Conservation (phyloP, 37 sponge, comb jelly and placozoan species). For the Mnemiopsis leidyi region DNA sequence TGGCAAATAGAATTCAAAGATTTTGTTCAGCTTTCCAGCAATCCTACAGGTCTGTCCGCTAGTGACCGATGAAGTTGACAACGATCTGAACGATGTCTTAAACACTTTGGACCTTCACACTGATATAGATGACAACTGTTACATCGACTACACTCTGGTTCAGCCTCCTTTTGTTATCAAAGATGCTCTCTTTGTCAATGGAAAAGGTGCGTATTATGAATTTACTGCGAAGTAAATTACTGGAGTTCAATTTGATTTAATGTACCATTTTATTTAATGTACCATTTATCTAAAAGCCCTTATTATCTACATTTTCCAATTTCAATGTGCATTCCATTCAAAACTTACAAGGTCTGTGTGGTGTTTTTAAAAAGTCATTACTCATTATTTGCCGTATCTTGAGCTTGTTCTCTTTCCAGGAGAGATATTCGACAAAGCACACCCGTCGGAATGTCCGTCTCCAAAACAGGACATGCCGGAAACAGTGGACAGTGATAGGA, state of each 20-base stretch:
- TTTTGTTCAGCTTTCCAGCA: too few species aligned
- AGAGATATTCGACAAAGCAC: neutral
- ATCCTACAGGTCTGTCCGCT: constrained; percentile 61
- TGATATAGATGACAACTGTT: constrained; percentile 27
- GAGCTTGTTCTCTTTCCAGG: too few species aligned
- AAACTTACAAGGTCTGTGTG: too few species aligned
- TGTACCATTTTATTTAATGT: too few species aligned
- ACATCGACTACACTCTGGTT: constrained; percentile 24
- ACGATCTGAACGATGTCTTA: neutral
- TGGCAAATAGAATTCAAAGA: too few species aligned
- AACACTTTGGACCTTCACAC: neutral
- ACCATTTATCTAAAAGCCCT: too few species aligned
- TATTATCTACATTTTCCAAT: too few species aligned
- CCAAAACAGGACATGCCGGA: neutral
- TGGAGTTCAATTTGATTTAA: too few species aligned
- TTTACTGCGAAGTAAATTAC: too few species aligned
- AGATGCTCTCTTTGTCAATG: constrained; percentile 32
- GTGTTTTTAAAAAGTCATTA: too few species aligned
- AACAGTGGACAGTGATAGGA: neutral
- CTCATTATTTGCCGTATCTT: too few species aligned
- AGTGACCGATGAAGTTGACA: neutral
- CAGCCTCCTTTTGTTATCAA: neutral
- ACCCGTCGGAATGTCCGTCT: neutral
- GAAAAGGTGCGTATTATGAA: constrained; percentile 59
- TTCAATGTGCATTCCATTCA: too few species aligned